These are phyloP conservation scores for Hypercompe scribonia DNA, from an alignment of 2,888 invertebrate species.

Conservation along the genomic window DNA sequence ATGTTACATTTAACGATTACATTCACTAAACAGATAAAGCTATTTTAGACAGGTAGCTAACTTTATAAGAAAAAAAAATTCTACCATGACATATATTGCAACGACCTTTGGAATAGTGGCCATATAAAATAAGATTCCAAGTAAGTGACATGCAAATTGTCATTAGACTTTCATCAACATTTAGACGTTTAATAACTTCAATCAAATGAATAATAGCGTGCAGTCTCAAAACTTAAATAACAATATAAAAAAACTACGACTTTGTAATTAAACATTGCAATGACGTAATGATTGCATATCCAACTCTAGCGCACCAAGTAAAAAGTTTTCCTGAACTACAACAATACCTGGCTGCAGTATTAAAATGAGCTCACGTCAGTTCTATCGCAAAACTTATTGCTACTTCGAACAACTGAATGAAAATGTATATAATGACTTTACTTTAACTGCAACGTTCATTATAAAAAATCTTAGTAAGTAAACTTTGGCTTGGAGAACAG, in stretches of 20 bases:
- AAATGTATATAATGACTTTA: slow-evolving; percentile 5
- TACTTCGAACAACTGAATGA: slow-evolving; percentile 30
- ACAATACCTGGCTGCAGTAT: slow-evolving; percentile 12
- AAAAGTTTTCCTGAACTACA: slow-evolving; percentile 13
- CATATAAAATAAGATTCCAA: no score
- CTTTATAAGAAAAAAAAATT: no score
- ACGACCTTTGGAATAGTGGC: no score
- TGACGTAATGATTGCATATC: slow-evolving; percentile 2
- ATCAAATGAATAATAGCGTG: no score
- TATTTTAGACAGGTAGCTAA: no score
- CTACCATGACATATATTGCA: no score
- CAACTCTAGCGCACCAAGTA: slow-evolving; percentile 12
- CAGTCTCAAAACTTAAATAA: neutral
- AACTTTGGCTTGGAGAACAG: neutral
- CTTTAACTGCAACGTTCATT: neutral
- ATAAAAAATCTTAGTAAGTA: neutral
- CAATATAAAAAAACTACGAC: neutral
- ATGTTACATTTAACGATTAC: no score
- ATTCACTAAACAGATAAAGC: no score
- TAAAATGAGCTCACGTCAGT: slow-evolving; percentile 19
- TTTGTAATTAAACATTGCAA: neutral
- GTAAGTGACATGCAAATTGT: no score
- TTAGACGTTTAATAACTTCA: no score
- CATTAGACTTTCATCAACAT: no score
- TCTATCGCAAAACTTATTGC: slow-evolving; percentile 26